These are phyloP conservation scores for Netelia virgata DNA, from an alignment of 2,888 invertebrate species.

Conservation along the genomic window DNA sequence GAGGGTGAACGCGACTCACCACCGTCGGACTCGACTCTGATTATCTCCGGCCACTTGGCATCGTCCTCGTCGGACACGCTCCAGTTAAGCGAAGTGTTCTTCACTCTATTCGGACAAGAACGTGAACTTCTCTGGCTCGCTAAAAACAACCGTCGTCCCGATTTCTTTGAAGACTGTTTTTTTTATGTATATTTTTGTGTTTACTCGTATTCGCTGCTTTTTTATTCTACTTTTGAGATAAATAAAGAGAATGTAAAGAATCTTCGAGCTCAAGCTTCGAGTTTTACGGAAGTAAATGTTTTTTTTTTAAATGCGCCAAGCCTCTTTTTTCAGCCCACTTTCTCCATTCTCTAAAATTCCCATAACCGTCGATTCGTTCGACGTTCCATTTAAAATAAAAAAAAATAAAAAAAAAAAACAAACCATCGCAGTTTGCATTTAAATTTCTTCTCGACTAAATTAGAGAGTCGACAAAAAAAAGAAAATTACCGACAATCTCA, in stretches of 20 bases:
- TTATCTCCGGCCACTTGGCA: slow-evolving; percentile 80
- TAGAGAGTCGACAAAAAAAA: neutral
- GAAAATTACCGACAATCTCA: no score
- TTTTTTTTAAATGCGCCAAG: slow-evolving; percentile 17
- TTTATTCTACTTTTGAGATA: no score
- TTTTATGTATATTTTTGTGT: neutral
- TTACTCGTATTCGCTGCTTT: neutral
- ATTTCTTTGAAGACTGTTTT: slow-evolving; percentile 21
- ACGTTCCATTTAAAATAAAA: neutral
- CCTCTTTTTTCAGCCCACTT: slow-evolving; percentile 47
- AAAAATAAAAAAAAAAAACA: no score
- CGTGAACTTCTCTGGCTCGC: slow-evolving; percentile 53
- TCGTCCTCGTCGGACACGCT: slow-evolving; percentile 73
- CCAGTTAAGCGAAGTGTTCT: slow-evolving; percentile 63
- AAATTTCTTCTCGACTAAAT: neutral
- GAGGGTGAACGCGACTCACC: slow-evolving; percentile 80
- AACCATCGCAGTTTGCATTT: neutral
- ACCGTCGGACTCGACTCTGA: slow-evolving; percentile 80
- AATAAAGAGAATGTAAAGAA: neutral
- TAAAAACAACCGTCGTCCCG: slow-evolving; percentile 60
- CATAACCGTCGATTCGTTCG: no score
- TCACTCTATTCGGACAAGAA: slow-evolving; percentile 52
- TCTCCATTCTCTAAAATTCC: neutral
- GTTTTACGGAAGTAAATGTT: neutral
- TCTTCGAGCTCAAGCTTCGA: slow-evolving; percentile 30